phyloP scores from a whole-genome alignment of 1,140 invertebrate genomes.

The Lordiphosa clarofinis region DNA sequence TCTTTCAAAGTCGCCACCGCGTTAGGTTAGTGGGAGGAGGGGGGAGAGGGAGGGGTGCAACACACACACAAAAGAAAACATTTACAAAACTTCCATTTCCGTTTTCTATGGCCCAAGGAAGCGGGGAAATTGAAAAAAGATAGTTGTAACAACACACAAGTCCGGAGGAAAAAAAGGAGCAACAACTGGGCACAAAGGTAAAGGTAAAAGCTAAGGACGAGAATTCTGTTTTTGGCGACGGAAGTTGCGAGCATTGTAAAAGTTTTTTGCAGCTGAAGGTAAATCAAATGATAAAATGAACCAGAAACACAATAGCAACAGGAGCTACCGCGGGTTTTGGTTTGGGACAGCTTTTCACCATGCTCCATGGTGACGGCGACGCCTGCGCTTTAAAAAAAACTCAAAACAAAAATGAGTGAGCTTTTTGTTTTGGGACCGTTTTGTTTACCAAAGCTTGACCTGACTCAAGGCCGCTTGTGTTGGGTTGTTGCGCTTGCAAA shows the following conservation, averaged over 20 bases:
- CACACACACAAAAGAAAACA: conserved; percentile 67
- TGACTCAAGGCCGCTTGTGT: conserved; percentile 22
- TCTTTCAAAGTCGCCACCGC: conserved; percentile 67
- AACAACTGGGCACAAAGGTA: conserved; percentile 19
- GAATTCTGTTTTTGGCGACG: conserved; percentile 43
- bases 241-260: conserved; percentile 65
- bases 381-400: conserved; percentile 28
- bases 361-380: too few species aligned
- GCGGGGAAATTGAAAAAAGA: conserved; percentile 75
- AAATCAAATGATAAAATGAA: conserved; percentile 76
- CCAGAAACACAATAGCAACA: conserved; percentile 49
- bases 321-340: too few species aligned
- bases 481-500: not conserved
- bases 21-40: conserved; percentile 35
- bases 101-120: conserved; percentile 60
- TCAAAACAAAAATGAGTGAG: conserved; percentile 27
- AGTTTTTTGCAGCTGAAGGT: conserved; percentile 50
- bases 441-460: conserved; percentile 24
- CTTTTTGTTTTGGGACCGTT: conserved; percentile 19
- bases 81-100: conserved; percentile 78
- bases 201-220: conserved; percentile 16
- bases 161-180: conserved; percentile 17
- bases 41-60: conserved; percentile 3
- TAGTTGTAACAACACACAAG: conserved; percentile 46
- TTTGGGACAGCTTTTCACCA: too few species aligned